Conservation (phyloP, 2,888 invertebrate genomes). For the Mythimna lalbum region DNA sequence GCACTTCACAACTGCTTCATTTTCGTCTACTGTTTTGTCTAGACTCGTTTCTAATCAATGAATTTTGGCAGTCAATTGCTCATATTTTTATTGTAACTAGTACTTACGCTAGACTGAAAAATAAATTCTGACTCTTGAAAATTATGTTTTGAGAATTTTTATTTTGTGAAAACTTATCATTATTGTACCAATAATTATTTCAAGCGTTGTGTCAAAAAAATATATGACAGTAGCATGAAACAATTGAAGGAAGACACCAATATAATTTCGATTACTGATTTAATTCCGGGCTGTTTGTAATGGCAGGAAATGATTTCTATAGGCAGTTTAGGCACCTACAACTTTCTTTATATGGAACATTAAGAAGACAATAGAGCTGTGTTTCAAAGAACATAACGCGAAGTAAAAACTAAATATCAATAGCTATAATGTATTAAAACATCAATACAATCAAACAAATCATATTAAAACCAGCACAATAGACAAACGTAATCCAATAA, state of each 20-base stretch:
- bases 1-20: slow-evolving; percentile 47
- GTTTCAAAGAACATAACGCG: background rate
- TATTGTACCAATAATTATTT: background rate
- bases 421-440: slow-evolving; percentile 36
- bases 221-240: background rate
- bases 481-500: slow-evolving; percentile 60
- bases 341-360: slow-evolving; percentile 23
- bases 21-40: slow-evolving; percentile 66
- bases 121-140: slow-evolving; percentile 50
- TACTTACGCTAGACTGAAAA: slow-evolving; percentile 52
- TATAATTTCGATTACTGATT: slow-evolving; percentile 19
- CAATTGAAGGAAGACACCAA: slow-evolving; percentile 36
- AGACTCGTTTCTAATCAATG: slow-evolving; percentile 73
- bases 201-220: background rate
- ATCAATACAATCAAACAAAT: slow-evolving; percentile 49
- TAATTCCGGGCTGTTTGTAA: slow-evolving; percentile 19
- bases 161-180: slow-evolving; percentile 31
- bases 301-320: slow-evolving; percentile 38
- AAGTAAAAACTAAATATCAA: slow-evolving; percentile 13
- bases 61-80: slow-evolving; percentile 69
- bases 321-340: background rate
- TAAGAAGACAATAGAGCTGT: slow-evolving; percentile 20
- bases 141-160: slow-evolving; percentile 39
- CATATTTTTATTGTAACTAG: slow-evolving; percentile 60
- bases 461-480: slow-evolving; percentile 59